A percentile compares a stretch with the other conserved stretches of the same genome.
Conservation (phyloP, 1,140 invertebrate species). For the Venustaconcha ellipsiformis region DNA sequence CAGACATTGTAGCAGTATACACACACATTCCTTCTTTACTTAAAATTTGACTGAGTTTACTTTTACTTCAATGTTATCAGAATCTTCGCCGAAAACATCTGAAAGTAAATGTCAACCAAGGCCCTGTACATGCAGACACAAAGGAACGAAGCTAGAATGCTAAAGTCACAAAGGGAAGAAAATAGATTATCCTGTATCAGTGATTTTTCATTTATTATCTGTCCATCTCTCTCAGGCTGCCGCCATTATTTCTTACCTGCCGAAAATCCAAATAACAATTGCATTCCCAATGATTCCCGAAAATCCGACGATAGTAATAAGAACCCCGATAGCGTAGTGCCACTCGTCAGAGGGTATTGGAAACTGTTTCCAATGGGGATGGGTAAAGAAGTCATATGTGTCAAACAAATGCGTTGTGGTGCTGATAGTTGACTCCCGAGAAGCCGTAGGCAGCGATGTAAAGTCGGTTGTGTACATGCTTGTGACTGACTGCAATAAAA, state of each 20-base stretch:
- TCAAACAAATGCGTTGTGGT: conserved; percentile 49
- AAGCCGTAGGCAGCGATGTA: not conserved
- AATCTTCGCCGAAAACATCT: too few relatives aligned
- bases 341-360: conserved; percentile 46
- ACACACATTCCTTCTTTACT: too few relatives aligned
- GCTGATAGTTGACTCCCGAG: conserved; percentile 1
- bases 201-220: not conserved
- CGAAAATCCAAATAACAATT: conserved; percentile 89
- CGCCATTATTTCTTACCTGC: conserved; percentile 58
- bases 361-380: conserved; percentile 60
- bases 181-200: conserved; percentile 4
- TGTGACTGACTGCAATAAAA: not conserved
- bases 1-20: too few relatives aligned
- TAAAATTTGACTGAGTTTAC: too few relatives aligned
- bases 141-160: too few relatives aligned
- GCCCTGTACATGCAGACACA: too few relatives aligned
- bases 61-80: too few relatives aligned
- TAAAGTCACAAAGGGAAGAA: not conserved
- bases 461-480: not conserved
- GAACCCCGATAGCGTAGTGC: conserved; percentile 81
- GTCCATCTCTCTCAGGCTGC: too few relatives aligned
- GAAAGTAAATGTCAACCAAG: too few relatives aligned
- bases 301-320: conserved; percentile 79
- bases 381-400: conserved; percentile 50
- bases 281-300: conserved; percentile 80